A percentile compares a stretch with the other conserved stretches of the same genome.
Evolutionary conservation across 2,113 vertebrate species (phyloP).

Genomic region (Cryptomyrus ogoouensis): DNA sequence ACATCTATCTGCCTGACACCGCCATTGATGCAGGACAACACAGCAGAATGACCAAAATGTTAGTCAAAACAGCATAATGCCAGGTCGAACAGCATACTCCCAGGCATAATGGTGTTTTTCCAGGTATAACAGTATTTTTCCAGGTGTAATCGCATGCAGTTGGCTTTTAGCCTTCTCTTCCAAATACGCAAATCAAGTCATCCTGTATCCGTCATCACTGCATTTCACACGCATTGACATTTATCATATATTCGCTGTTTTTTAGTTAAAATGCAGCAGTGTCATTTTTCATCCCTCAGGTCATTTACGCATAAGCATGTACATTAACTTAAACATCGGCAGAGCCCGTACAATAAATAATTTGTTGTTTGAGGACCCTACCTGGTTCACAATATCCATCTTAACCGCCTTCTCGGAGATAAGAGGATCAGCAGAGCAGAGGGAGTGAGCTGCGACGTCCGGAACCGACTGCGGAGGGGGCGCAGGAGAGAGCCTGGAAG

Average conservation of each 20-base stretch:
- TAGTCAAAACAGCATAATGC: not conserved
- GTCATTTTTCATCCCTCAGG: not conserved
- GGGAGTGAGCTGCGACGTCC: slow-evolving; percentile 31
- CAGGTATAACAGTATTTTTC: not conserved
- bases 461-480: slow-evolving; percentile 30
- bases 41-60: not conserved
- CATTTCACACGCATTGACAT: slow-evolving; percentile 6
- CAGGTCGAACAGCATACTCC: not conserved
- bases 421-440: slow-evolving; percentile 44
- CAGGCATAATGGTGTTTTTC: not conserved
- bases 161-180: not conserved
- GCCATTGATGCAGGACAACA: not conserved
- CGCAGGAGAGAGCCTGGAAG: slow-evolving; percentile 21
- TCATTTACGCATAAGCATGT: not conserved
- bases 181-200: not conserved
- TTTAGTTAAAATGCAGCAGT: not conserved
- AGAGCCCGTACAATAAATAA: not conserved
- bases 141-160: not conserved
- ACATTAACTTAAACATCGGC: not conserved
- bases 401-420: slow-evolving; percentile 36
- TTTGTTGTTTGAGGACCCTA: slow-evolving; percentile 25
- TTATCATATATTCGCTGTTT: not conserved
- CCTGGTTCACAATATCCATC: slow-evolving; percentile 54
- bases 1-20: not conserved
- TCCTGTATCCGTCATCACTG: not conserved